phyloP scores from a whole-genome alignment of 2,888 invertebrate species.

The Masnerella sp. region DNA sequence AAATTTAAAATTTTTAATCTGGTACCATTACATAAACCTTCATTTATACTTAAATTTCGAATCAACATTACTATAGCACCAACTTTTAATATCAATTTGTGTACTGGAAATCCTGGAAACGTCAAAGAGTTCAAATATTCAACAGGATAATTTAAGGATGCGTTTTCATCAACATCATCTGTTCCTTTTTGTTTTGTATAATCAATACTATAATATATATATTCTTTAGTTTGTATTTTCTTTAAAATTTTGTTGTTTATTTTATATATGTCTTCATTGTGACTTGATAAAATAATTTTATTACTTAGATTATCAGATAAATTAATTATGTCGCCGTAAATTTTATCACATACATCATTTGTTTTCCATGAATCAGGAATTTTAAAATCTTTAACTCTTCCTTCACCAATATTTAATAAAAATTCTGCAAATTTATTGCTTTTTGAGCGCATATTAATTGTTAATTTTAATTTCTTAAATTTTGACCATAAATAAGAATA shows the following conservation, averaged over 20 bases:
- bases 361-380: slow-evolving; percentile 24
- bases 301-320: neutral
- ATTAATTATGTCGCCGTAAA: neutral
- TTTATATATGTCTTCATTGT: slow-evolving; percentile 20
- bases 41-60: slow-evolving; percentile 50
- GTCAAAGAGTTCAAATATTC: slow-evolving; percentile 48
- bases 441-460: slow-evolving; percentile 15
- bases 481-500: slow-evolving; percentile 10
- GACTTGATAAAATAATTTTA: slow-evolving; percentile 16
- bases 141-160: slow-evolving; percentile 30
- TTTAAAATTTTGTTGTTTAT: slow-evolving; percentile 25
- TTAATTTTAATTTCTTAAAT: slow-evolving; percentile 3
- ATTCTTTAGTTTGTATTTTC: slow-evolving; percentile 6
- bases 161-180: slow-evolving; percentile 16
- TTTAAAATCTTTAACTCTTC: slow-evolving; percentile 2
- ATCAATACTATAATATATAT: slow-evolving; percentile 34
- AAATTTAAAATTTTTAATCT: slow-evolving; percentile 45
- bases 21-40: slow-evolving; percentile 57
- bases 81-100: slow-evolving; percentile 30
- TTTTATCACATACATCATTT: slow-evolving; percentile 11
- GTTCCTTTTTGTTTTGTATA: slow-evolving; percentile 18
- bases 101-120: slow-evolving; percentile 19
- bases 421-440: slow-evolving; percentile 1
- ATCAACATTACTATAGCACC: slow-evolving; percentile 52
- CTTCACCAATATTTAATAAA: slow-evolving; percentile 19